Conservation (phyloP, 1,140 invertebrate species). For the Paralvinella palmiformis region DNA sequence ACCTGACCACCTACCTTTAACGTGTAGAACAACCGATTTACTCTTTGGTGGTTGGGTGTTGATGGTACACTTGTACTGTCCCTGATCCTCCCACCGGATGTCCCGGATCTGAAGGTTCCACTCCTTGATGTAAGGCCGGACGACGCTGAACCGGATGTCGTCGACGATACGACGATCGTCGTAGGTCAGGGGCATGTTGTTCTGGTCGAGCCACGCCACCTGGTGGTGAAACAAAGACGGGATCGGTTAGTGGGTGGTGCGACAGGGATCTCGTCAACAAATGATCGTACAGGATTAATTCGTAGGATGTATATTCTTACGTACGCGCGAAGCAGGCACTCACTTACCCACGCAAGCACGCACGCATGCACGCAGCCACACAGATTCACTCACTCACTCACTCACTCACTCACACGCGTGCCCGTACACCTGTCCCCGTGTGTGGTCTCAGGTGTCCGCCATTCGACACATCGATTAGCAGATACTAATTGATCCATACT, state of each 20-base stretch:
- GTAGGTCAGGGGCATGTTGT: slow-evolving; percentile 31
- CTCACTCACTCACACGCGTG: too few relatives aligned
- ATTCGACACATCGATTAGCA: too few relatives aligned
- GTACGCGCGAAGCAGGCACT: too few relatives aligned
- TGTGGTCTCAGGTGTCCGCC: too few relatives aligned
- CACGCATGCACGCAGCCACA: too few relatives aligned
- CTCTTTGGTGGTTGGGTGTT: slow-evolving; percentile 43
- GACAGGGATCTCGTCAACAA: too few relatives aligned
- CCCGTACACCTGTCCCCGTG: too few relatives aligned
- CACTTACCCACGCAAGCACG: too few relatives aligned
- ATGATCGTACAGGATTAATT: too few relatives aligned
- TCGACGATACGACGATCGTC: slow-evolving; percentile 35
- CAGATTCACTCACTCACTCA: too few relatives aligned
- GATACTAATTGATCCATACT: too few relatives aligned
- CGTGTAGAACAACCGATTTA: slow-evolving; percentile 39
- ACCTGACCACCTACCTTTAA: slow-evolving; percentile 42
- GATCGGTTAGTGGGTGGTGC: background rate
- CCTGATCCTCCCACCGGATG: slow-evolving; percentile 30
- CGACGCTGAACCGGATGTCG: slow-evolving; percentile 38
- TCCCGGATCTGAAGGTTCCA: slow-evolving; percentile 40
- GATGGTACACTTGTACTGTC: slow-evolving; percentile 39
- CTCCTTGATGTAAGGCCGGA: slow-evolving; percentile 36
- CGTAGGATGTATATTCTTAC: too few relatives aligned
- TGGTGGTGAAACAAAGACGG: slow-evolving; percentile 10
- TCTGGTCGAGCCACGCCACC: slow-evolving; percentile 42